Percentiles rank a stretch among this genome's conserved stretches.
phyloP scores from a whole-genome alignment of 2,113 vertebrate genomes.

The Phodopus roborovskii region DNA sequence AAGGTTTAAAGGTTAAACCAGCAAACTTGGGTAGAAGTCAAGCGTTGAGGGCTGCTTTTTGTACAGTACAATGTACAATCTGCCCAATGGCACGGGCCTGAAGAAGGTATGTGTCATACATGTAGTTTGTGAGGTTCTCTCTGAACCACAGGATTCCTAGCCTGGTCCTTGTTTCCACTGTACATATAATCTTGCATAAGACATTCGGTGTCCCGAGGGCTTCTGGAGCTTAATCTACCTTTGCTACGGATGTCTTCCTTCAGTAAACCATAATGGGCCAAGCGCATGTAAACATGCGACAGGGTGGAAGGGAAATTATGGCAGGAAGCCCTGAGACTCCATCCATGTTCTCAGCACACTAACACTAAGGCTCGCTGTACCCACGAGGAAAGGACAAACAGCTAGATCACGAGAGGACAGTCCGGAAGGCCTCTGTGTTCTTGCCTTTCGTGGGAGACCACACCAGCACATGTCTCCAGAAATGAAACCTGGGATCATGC shows the following conservation, averaged over 20 bases:
- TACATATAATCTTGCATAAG: neutral
- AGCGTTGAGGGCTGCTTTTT: neutral
- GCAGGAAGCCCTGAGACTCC: neutral
- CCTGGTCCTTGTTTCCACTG: neutral
- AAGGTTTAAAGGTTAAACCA: neutral
- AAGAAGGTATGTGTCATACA: neutral
- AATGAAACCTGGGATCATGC: neutral
- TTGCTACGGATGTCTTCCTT: neutral
- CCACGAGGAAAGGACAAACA: neutral
- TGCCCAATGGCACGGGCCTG: neutral
- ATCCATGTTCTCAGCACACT: neutral
- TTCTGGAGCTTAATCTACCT: neutral
- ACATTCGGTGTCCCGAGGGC: neutral
- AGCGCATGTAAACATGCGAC: neutral
- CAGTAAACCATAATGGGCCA: neutral
- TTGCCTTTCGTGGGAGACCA: neutral
- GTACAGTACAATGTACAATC: neutral
- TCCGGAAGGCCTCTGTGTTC: neutral
- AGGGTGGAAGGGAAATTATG: neutral
- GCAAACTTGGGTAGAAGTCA: neutral
- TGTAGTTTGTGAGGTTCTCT: neutral
- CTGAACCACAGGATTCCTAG: neutral
- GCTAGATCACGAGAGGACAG: neutral
- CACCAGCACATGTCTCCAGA: neutral
- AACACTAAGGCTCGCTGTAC: neutral